Conservation (phyloP, 2,888 invertebrate species). For the Stratiomys singularior region DNA sequence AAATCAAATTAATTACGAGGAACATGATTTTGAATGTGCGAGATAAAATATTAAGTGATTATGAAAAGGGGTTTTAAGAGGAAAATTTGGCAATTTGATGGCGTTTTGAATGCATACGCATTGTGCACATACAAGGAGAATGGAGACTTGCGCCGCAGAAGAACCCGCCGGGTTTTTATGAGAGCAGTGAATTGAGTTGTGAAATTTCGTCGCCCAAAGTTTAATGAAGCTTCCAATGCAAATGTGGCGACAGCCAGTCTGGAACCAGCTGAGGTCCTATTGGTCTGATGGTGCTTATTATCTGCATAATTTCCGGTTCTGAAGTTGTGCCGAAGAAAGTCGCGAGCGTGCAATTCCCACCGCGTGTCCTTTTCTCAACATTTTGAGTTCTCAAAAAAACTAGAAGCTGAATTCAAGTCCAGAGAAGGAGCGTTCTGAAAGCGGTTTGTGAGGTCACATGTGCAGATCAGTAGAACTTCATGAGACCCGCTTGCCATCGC, state of each 20-base stretch:
- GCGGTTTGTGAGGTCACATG: too few relatives aligned
- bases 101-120: not conserved
- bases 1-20: constrained; percentile 41
- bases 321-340: too few relatives aligned
- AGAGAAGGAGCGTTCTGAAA: too few relatives aligned
- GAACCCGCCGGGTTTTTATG: not conserved
- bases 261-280: not conserved
- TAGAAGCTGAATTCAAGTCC: too few relatives aligned
- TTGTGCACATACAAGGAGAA: too few relatives aligned
- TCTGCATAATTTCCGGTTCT: too few relatives aligned
- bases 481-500: too few relatives aligned
- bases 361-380: too few relatives aligned
- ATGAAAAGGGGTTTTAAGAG: not conserved
- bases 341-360: too few relatives aligned
- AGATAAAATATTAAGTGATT: constrained; percentile 21
- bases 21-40: constrained; percentile 39
- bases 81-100: constrained; percentile 7
- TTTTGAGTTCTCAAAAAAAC: too few relatives aligned
- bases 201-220: not conserved
- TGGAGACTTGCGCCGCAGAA: not conserved
- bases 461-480: too few relatives aligned
- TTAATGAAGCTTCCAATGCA: not conserved
- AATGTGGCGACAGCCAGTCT: not conserved
- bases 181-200: not conserved
- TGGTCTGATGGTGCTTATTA: too few relatives aligned